Percentiles rank a stretch among this genome's conserved stretches.
Conservation (phyloP, 2,888 invertebrate species). For the Hirudinaria manillensis region DNA sequence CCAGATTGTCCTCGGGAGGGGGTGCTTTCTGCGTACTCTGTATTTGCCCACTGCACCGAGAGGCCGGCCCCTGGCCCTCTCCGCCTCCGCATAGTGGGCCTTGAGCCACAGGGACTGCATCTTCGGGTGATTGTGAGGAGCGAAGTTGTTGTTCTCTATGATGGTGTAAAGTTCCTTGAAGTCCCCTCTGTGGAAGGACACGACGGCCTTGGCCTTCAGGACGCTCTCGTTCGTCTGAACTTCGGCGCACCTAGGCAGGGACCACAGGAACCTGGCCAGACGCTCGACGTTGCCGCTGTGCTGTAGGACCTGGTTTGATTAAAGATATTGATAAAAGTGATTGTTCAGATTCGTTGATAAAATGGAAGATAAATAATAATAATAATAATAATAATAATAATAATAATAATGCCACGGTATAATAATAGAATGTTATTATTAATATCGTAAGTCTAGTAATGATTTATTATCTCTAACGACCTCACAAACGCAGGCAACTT, state of each 20-base stretch:
- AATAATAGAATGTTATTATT: neutral
- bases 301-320: slow-evolving; percentile 64
- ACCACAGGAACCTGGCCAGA: slow-evolving; percentile 90
- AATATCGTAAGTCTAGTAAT: neutral
- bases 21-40: slow-evolving; percentile 89
- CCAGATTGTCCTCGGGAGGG: slow-evolving; percentile 94
- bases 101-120: slow-evolving; percentile 90
- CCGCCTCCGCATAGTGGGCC: slow-evolving; percentile 97
- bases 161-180: slow-evolving; percentile 94
- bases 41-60: slow-evolving; percentile 74
- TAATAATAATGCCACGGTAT: neutral
- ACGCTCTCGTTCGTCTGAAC: slow-evolving; percentile 94
- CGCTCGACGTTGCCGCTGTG: slow-evolving; percentile 93
- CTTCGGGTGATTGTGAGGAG: slow-evolving; percentile 71
- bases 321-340: neutral
- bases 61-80: slow-evolving; percentile 82
- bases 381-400: neutral
- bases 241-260: slow-evolving; percentile 88
- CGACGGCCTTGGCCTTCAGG: slow-evolving; percentile 92
- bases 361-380: neutral
- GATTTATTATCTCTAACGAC: slow-evolving; percentile 56
- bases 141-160: slow-evolving; percentile 88
- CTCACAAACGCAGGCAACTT: slow-evolving; percentile 98
- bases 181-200: slow-evolving; percentile 75
- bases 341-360: neutral